Conservation (phyloP, 2,797 vertebrate species). For the Catamblyrhynchus diadema region DNA sequence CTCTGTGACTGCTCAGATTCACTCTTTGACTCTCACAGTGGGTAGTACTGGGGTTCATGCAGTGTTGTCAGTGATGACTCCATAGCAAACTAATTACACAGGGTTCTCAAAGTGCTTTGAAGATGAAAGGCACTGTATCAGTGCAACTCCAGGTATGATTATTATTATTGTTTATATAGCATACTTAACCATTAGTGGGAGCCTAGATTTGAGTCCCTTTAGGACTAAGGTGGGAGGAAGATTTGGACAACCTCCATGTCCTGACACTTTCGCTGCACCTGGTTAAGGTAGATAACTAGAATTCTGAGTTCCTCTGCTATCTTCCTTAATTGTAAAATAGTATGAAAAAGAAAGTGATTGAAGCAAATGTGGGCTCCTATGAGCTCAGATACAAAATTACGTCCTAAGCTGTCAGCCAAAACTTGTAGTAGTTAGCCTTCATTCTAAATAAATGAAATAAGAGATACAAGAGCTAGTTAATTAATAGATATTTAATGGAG, state of each 20-base stretch:
- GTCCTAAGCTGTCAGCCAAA: slow-evolving; percentile 7
- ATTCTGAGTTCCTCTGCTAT: neutral
- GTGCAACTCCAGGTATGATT: neutral
- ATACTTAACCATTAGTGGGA: neutral
- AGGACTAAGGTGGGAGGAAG: slow-evolving; percentile 10
- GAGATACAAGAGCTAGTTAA: neutral
- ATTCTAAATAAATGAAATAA: neutral
- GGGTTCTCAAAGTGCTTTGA: slow-evolving; percentile 42
- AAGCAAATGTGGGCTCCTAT: slow-evolving; percentile 24
- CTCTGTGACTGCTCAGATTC: neutral
- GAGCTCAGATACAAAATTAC: slow-evolving; percentile 24
- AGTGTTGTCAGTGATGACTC: neutral
- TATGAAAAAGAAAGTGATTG: neutral
- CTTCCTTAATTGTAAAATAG: slow-evolving; percentile 43
- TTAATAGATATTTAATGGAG: neutral
- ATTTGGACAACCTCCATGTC: slow-evolving; percentile 10
- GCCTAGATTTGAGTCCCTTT: neutral
- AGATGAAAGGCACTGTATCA: slow-evolving; percentile 49
- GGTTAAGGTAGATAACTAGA: slow-evolving; percentile 36
- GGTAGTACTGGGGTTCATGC: neutral
- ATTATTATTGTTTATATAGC: slow-evolving; percentile 4
- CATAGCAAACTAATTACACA: neutral
- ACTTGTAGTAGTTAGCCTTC: neutral
- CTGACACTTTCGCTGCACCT: slow-evolving; percentile 18
- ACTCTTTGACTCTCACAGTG: neutral